Evolutionary conservation across 2,888 invertebrate genomes (phyloP).

Genomic region (Dichetophora obliterata): DNA sequence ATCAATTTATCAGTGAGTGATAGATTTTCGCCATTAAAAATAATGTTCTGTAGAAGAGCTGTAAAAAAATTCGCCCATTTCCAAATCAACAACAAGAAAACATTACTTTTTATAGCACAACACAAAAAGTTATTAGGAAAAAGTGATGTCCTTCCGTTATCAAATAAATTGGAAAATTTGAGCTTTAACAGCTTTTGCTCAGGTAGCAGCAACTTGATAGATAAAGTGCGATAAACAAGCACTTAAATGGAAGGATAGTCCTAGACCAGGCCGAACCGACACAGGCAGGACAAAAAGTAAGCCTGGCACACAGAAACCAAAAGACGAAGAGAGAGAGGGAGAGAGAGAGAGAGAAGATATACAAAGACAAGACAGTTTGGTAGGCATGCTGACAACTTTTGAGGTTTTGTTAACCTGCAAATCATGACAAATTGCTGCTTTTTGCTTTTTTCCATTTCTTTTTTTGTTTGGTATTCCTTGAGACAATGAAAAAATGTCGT

Average conservation of each 20-base stretch:
- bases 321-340: not conserved
- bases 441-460: too few species aligned
- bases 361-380: not conserved
- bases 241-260: too few species aligned
- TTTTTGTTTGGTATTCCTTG: not conserved
- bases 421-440: not conserved
- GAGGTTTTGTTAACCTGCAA: not conserved
- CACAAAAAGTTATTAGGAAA: not conserved
- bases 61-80: not conserved
- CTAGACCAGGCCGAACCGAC: too few species aligned
- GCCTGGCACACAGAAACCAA: not conserved
- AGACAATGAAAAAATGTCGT: not conserved
- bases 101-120: too few species aligned
- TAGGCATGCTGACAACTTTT: not conserved
- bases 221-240: too few species aligned
- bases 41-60: not conserved
- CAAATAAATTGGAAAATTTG: not conserved
- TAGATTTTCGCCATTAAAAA: slow-evolving; percentile 2
- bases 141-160: not conserved
- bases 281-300: too few species aligned
- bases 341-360: not conserved
- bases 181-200: not conserved
- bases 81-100: too few species aligned
- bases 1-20: not conserved
- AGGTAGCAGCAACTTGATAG: not conserved